Percentiles rank a stretch among this genome's conserved stretches.
These are phyloP conservation scores for Hapalemur alaotrensis DNA, from an alignment of 2,797 vertebrate species.

Conservation along the genomic window DNA sequence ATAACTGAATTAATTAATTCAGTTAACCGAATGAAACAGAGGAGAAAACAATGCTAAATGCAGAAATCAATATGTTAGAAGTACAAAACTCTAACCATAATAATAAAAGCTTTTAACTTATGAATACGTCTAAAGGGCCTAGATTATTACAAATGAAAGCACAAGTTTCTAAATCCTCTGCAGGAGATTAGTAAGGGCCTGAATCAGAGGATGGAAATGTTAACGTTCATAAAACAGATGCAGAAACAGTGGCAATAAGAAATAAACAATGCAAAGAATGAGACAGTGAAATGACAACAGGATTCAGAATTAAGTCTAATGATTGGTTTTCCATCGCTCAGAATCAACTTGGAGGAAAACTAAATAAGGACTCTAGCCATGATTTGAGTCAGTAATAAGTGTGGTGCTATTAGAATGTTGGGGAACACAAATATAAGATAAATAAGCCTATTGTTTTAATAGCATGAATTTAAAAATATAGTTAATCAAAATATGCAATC, in stretches of 20 bases:
- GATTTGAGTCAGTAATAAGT: background rate
- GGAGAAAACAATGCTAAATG: background rate
- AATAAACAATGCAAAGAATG: background rate
- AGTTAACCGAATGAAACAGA: background rate
- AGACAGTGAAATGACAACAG: background rate
- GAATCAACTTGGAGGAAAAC: background rate
- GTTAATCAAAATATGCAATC: background rate
- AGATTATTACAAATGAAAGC: background rate
- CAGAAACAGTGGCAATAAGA: background rate
- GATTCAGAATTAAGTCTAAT: background rate
- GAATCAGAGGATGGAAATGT: background rate
- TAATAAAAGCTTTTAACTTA: background rate
- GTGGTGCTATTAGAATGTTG: background rate
- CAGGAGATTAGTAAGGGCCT: background rate
- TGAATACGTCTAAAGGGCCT: background rate
- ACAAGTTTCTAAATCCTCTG: background rate
- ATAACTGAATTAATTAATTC: background rate
- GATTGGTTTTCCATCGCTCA: background rate
- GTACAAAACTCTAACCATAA: background rate
- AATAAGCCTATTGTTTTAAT: background rate
- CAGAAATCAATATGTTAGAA: background rate
- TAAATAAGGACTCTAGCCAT: background rate
- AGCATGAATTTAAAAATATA: background rate
- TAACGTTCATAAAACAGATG: background rate
- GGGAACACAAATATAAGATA: background rate